These are phyloP conservation scores for Drosophila incognita DNA, from an alignment of 2,888 invertebrate genomes.

Conservation along the genomic window DNA sequence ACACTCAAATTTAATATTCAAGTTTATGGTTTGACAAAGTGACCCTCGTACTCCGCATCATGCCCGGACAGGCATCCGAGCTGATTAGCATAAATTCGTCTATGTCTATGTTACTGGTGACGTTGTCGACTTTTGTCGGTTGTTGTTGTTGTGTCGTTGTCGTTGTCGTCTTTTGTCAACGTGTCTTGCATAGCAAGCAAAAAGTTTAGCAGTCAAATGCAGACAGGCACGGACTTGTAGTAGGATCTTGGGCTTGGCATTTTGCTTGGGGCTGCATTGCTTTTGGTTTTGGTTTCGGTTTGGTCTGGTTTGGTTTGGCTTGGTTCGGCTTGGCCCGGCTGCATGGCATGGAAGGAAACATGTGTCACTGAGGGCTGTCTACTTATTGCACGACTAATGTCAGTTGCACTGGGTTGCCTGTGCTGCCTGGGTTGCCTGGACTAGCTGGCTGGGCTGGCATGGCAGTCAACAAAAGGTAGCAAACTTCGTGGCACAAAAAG, in stretches of 20 bases:
- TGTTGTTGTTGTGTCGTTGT: not conserved
- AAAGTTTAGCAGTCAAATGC: conserved; percentile 64
- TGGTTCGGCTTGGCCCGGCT: conserved; percentile 22
- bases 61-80: conserved; percentile 57
- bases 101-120: conserved; percentile 65
- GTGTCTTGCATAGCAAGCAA: conserved; percentile 75
- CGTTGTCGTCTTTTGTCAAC: conserved; percentile 75
- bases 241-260: conserved; percentile 34
- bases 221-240: conserved; percentile 49
- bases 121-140: conserved; percentile 40
- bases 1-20: conserved; percentile 30
- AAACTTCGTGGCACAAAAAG: conserved; percentile 69
- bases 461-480: conserved; percentile 73
- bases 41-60: conserved; percentile 39
- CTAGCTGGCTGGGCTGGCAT: conserved; percentile 16
- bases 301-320: conserved; percentile 37
- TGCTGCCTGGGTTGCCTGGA: conserved; percentile 6
- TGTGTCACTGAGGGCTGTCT: conserved; percentile 78
- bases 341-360: conserved; percentile 73
- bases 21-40: conserved; percentile 29
- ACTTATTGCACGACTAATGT: conserved; percentile 80
- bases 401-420: conserved; percentile 61
- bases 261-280: conserved; percentile 2
- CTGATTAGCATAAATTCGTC: conserved; percentile 80
- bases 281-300: conserved; percentile 15